A percentile compares a stretch with the other conserved stretches of the same genome.
These are phyloP conservation scores for Nowickia ferox DNA, from an alignment of 2,888 invertebrate genomes.

Conservation along the genomic window DNA sequence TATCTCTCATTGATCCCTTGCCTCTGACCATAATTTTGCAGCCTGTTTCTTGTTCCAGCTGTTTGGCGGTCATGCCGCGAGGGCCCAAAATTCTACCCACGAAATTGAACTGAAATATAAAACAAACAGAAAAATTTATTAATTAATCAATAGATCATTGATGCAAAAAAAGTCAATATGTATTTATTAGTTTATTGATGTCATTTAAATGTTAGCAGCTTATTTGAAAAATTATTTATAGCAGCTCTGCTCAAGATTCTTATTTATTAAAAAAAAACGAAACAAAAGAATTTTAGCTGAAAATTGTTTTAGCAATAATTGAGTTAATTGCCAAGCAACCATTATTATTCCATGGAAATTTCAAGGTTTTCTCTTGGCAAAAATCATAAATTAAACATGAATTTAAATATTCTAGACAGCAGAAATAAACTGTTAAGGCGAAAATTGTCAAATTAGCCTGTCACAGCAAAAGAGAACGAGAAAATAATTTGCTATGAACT, in stretches of 20 bases:
- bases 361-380: conserved; percentile 75
- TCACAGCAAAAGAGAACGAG: conserved; percentile 47
- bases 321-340: conserved; percentile 50
- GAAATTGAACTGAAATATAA: conserved; percentile 97
- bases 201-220: conserved; percentile 19
- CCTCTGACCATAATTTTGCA: conserved; percentile 99
- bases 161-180: neutral
- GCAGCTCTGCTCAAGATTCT: neutral
- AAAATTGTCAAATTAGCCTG: conserved; percentile 70
- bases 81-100: conserved; percentile 99
- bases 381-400: conserved; percentile 17
- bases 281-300: neutral
- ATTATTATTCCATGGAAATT: conserved; percentile 71
- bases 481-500: neutral
- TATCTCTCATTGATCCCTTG: conserved; percentile 99
- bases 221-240: conserved; percentile 31
- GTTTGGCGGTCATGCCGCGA: conserved; percentile 99
- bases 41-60: conserved; percentile 99
- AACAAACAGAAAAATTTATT: conserved; percentile 73
- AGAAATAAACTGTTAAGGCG: neutral
- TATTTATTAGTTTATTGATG: conserved; percentile 20
- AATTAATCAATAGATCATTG: conserved; percentile 32
- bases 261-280: neutral
- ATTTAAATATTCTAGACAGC: conserved; percentile 37
- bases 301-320: conserved; percentile 34